Conservation (phyloP, 1,140 invertebrate species). For the Lepidurus packardi region DNA sequence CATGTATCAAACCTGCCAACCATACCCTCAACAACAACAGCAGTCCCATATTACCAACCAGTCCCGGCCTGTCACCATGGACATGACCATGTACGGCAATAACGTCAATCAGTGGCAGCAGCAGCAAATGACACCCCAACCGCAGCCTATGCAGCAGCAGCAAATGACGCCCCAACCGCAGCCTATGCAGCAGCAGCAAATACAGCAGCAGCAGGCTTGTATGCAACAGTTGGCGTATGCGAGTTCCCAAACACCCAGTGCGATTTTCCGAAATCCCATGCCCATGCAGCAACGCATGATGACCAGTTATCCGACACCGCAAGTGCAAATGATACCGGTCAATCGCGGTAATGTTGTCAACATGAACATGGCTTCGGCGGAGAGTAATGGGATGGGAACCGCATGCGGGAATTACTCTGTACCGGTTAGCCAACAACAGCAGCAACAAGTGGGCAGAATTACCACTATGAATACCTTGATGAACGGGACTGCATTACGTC, state of each 20-base stretch:
- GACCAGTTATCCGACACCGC: constrained; percentile 17
- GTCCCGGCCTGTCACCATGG: constrained; percentile 9
- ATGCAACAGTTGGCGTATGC: constrained; percentile 22
- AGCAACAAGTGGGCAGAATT: constrained; percentile 29
- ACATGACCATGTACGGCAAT: constrained; percentile 20
- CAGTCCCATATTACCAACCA: constrained; percentile 31
- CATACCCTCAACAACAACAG: constrained; percentile 35
- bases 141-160: neutral
- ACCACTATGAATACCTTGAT: neutral
- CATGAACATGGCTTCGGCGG: neutral
- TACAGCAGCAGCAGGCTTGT: constrained; percentile 24
- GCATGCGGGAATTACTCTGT: constrained; percentile 9
- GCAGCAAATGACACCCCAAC: constrained; percentile 20
- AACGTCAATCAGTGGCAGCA: constrained; percentile 28
- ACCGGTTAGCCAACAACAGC: constrained; percentile 24
- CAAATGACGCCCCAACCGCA: constrained; percentile 10
- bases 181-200: neutral
- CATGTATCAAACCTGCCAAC: constrained; percentile 39
- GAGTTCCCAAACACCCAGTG: constrained; percentile 36
- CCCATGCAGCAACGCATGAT: constrained; percentile 22
- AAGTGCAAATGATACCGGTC: constrained; percentile 13
- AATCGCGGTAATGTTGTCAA: neutral
- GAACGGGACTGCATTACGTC: neutral
- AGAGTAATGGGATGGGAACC: neutral
- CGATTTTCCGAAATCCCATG: constrained; percentile 25